These are phyloP conservation scores for Corythornis cristatus DNA, from an alignment of 2,113 vertebrate genomes.

Conservation along the genomic window DNA sequence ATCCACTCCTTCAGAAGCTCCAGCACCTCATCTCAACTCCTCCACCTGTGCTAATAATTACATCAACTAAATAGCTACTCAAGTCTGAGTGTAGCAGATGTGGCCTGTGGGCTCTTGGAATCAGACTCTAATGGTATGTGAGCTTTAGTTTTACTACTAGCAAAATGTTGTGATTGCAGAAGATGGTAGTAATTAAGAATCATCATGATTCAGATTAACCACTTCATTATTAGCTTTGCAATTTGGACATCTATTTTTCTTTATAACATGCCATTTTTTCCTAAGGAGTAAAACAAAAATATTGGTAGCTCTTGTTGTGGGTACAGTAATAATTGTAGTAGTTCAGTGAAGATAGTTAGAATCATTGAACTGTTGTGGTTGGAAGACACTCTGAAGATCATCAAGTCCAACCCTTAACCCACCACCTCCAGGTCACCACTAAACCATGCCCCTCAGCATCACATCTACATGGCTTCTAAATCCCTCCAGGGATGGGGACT, in stretches of 20 bases:
- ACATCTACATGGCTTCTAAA: too few species aligned
- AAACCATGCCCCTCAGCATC: too few species aligned
- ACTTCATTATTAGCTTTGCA: neutral
- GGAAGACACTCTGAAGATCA: too few species aligned
- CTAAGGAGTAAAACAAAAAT: neutral
- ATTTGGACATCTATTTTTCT: neutral
- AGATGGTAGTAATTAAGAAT: neutral
- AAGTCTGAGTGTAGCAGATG: neutral
- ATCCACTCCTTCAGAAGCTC: neutral
- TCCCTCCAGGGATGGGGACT: too few species aligned
- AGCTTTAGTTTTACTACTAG: neutral
- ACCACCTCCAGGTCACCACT: too few species aligned
- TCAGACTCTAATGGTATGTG: neutral
- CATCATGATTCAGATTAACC: neutral
- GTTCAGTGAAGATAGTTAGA: neutral
- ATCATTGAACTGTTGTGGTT: too few species aligned
- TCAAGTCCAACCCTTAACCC: too few species aligned
- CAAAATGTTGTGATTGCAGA: neutral
- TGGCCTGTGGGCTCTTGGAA: neutral
- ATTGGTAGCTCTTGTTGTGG: neutral
- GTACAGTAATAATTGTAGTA: neutral
- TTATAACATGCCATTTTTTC: neutral
- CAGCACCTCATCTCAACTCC: neutral
- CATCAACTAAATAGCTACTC: neutral
- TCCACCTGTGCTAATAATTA: conserved; percentile 49